Base-by-base conservation (phyloP, 2,888 invertebrate species). In the Aspidiotus destructor region DNA sequence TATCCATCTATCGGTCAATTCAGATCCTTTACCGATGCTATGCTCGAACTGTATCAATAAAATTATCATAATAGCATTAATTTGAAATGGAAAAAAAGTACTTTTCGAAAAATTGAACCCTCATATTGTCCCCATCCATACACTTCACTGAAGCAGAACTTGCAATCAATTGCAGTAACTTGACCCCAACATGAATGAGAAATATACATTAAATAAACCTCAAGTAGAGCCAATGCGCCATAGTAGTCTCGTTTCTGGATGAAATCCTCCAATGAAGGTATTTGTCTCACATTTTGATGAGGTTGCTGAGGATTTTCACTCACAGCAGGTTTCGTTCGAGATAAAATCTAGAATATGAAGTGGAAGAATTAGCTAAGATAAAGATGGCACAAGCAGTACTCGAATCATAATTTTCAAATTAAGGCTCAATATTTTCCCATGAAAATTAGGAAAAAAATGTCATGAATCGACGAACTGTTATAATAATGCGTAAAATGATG, bases 191-290 rank as follows among this genome's bases (percentile, higher is more conserved):
- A 28, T 28, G 28, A 28, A 28, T 28, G 28, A 28, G 28, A 28
- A 28, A 28, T 28, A 28, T 28, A n/a, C 48, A 48, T n/a, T 48
- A 48, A 76, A 70, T 15, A 10, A 77, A 93, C 95, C 83, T 97
- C 96, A 7, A 98, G 79, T 74, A 95, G 82, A 0, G 97, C 94
- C 17, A 95, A 82, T 0, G 95, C 96, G 9, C 98, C 99, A 0
- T 89, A 88, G 76, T 97, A 99, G 78, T 99, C 99, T 60, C 97
- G 82, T 74, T 86, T 87, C 28, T 86, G 79, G 16, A 99, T 80
- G 76, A 92, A 97, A 74, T 96, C 94, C 75, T 95, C 93, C 13
- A 98, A 80, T 10, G 70, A 68, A 44, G 70, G 68, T 15, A 70
- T 64, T 11, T 71, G 63, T 48, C 48, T 65, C 8, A 44, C 17